Percentiles rank a stretch among this genome's conserved stretches.
Conservation (phyloP, 2,888 invertebrate genomes). For the Scaptomyza tumidula region DNA sequence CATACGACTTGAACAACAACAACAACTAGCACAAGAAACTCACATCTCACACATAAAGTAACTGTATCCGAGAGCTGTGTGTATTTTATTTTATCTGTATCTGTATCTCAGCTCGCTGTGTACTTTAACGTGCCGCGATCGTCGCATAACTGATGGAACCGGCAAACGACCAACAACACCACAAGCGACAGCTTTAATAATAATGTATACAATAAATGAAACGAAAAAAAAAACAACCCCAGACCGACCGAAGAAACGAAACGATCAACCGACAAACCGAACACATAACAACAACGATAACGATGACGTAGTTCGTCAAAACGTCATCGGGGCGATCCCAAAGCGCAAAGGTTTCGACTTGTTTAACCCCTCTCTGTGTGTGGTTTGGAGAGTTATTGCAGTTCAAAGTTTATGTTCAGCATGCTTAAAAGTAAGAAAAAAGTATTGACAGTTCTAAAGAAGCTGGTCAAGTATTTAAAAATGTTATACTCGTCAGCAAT, state of each 20-base stretch:
- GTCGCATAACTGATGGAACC: slow-evolving; percentile 77
- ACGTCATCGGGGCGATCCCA: slow-evolving; percentile 5
- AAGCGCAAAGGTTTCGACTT: slow-evolving; percentile 15
- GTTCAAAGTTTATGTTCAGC: not conserved
- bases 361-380: slow-evolving; percentile 1
- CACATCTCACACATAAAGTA: slow-evolving; percentile 24
- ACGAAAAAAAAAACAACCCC: slow-evolving; percentile 52
- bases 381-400: not conserved
- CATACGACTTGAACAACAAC: slow-evolving; percentile 15
- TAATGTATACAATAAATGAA: slow-evolving; percentile 17
- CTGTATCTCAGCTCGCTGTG: slow-evolving; percentile 35
- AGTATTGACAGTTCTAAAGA: not conserved
- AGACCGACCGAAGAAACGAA: slow-evolving; percentile 49
- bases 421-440: not conserved
- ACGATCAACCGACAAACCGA: slow-evolving; percentile 42
- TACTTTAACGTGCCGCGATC: slow-evolving; percentile 76
- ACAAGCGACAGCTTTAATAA: slow-evolving; percentile 34
- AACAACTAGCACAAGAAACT: not conserved
- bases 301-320: slow-evolving; percentile 13
- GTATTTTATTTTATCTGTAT: slow-evolving; percentile 8
- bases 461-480: no score
- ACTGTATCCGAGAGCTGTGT: not conserved
- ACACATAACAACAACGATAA: slow-evolving; percentile 4
- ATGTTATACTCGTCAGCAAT: no score
- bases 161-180: slow-evolving; percentile 51